A percentile compares a stretch with the other conserved stretches of the same genome.
Evolutionary conservation across 2,797 vertebrate species (phyloP).

Genomic region (Eptatretus atami): DNA sequence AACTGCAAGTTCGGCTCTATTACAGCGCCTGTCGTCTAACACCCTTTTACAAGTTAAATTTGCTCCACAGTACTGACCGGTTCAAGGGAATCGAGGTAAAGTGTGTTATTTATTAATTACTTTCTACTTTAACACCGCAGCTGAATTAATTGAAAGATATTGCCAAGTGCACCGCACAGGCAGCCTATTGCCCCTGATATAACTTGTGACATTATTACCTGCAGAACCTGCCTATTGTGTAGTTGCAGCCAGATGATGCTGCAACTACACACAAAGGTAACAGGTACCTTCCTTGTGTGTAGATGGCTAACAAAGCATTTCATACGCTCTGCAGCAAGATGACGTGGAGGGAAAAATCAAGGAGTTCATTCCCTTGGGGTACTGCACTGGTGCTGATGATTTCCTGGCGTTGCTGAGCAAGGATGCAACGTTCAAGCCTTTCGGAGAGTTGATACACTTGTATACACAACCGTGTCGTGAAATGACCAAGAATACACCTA

Average conservation of each 20-base stretch:
- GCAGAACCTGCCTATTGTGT: no score
- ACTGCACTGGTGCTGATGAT: slow-evolving; percentile 58
- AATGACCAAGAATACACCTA: slow-evolving; percentile 50
- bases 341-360: slow-evolving; percentile 68
- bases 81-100: slow-evolving; percentile 83
- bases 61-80: slow-evolving; percentile 54
- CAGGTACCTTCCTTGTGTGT: neutral
- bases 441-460: slow-evolving; percentile 50
- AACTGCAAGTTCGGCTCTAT: slow-evolving; percentile 45
- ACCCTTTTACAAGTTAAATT: slow-evolving; percentile 80
- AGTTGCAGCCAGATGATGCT: no score
- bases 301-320: neutral
- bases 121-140: no score
- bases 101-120: neutral
- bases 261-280: neutral
- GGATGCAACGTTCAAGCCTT: slow-evolving; percentile 68
- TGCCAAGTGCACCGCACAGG: no score
- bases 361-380: slow-evolving; percentile 51
- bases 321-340: slow-evolving; percentile 26
- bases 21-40: slow-evolving; percentile 60
- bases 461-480: slow-evolving; percentile 58
- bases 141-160: no score
- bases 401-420: slow-evolving; percentile 71
- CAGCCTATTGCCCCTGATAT: no score
- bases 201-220: no score